A percentile compares a stretch with the other conserved stretches of the same genome.
These are phyloP conservation scores for Reinhardtius hippoglossoides DNA, from an alignment of 2,113 vertebrate species.

Conservation along the genomic window DNA sequence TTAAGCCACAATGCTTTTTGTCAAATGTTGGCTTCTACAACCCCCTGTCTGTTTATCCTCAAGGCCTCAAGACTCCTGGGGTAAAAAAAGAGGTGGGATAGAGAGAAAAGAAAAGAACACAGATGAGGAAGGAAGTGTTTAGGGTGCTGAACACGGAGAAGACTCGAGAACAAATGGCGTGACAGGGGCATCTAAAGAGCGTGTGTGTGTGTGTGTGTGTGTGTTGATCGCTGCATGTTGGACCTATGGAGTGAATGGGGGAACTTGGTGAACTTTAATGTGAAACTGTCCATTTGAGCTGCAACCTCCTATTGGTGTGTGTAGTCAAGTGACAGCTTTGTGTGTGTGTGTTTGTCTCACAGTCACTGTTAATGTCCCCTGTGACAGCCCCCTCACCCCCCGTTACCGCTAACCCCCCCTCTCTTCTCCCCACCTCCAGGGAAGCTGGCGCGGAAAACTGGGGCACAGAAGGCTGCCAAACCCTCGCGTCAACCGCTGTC, in stretches of 20 bases:
- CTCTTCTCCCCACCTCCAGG: conserved; percentile 82
- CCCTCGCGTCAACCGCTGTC: conserved; percentile 89
- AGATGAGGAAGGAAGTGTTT: conserved; percentile 35
- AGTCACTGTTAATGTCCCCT: conserved; percentile 50
- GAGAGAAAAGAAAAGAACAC: conserved; percentile 17
- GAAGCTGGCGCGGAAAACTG: conserved; percentile 94
- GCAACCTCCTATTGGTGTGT: neutral
- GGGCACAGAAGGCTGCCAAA: conserved; percentile 97
- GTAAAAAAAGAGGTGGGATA: conserved; percentile 5
- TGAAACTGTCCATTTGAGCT: neutral
- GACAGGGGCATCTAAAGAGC: conserved; percentile 7
- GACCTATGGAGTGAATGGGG: conserved; percentile 24
- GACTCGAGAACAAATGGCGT: conserved; percentile 12
- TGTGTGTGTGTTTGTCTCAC: conserved; percentile 46
- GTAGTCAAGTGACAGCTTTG: conserved; percentile 20
- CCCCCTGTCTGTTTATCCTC: conserved; percentile 23
- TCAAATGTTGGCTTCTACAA: conserved; percentile 18
- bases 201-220: neutral
- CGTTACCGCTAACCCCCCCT: neutral
- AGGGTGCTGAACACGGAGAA: conserved; percentile 28
- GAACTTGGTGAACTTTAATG: conserved; percentile 10
- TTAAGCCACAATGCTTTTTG: conserved; percentile 24
- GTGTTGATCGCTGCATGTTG: conserved; percentile 36
- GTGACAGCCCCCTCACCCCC: conserved; percentile 22
- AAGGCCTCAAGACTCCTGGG: neutral